These are phyloP conservation scores for Magallana ariakensis DNA, from an alignment of 1,140 invertebrate genomes.

Conservation along the genomic window DNA sequence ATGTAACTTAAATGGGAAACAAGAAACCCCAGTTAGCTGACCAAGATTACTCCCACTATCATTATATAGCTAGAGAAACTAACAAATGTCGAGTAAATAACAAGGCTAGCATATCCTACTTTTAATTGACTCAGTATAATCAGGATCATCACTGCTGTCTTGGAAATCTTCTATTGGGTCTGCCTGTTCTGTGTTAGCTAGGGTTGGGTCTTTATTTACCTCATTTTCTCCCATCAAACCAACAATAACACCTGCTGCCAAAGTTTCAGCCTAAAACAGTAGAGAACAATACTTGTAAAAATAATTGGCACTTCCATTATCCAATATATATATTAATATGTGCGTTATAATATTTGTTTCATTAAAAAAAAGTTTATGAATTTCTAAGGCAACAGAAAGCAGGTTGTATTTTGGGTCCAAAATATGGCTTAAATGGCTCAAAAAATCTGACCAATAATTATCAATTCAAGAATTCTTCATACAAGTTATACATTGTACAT, in stretches of 20 bases:
- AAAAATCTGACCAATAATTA: no score
- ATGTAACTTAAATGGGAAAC: no score
- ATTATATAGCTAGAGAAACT: no score
- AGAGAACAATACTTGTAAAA: neutral
- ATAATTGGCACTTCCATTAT: slow-evolving; percentile 22
- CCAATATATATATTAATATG: slow-evolving; percentile 57
- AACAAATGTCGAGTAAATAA: no score
- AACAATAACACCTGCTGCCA: slow-evolving; percentile 60
- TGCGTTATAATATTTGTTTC: neutral
- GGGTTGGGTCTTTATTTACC: slow-evolving; percentile 56
- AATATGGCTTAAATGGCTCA: no score
- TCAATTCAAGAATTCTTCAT: no score
- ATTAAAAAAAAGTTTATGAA: neutral
- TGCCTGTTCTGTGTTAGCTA: slow-evolving; percentile 30
- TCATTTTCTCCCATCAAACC: slow-evolving; percentile 57
- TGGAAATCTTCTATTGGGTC: slow-evolving; percentile 9
- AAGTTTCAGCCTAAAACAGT: slow-evolving; percentile 38
- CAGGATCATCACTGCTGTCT: slow-evolving; percentile 27
- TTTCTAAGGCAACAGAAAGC: no score
- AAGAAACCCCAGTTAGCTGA: no score
- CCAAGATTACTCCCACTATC: no score
- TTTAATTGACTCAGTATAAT: neutral
- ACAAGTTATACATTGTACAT: no score
- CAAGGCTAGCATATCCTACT: no score
- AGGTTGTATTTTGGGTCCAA: no score